Base-by-base conservation (phyloP, 2,888 invertebrate genomes). In the Corythucha ciliata region DNA sequence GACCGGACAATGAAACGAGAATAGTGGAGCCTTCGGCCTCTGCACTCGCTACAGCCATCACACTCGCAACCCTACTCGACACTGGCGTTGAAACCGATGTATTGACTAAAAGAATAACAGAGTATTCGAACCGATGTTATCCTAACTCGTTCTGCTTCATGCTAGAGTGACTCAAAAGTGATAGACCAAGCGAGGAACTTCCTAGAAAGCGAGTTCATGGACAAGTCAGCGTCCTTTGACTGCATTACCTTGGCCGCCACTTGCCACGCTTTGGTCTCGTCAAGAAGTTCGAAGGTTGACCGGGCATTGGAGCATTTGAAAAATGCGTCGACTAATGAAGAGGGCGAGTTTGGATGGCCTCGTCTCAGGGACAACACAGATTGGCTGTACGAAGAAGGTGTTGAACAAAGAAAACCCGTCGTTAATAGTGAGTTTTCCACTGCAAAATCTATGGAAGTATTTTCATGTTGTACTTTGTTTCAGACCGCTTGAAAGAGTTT, bases 331-430 rank as follows among this genome's bases (percentile, higher is more conserved):
- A 79, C 78, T 0, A 77, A 78, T 1, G 79, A 79, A 64, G 79
- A 79, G 61, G 78, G 78, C 0, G 80, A 80, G 60, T 80, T 80
- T 53, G 79, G 79, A 1, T 80, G 80, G 80, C 78, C 78, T 3
- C 67, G 68, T 56, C 65, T 67, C 5, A 69, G 74, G 2, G 77
- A 78, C 53, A 77, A 77, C 2, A 77, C 77, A 10, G 78, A 79
- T 62, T 79, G 78, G 78, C 67, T 79, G 2, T 70, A 78, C 26
- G 61, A 62, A 48, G 61, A 61, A 49, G 58, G 57, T 20, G 52
- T 57, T 22, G 55, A 59, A 34, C 58, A 60, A 48, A 58, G 57
- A 50, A 57, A 60, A 47, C 55, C 54, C 12, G 53, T 54, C 1
- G 36, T 57, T 16, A 48, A 53, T 36, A 57, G 57, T 57, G 49